A percentile compares a stretch with the other conserved stretches of the same genome.
phyloP scores from a whole-genome alignment of 2,113 vertebrate genomes.

The Oryzias celebensis region DNA sequence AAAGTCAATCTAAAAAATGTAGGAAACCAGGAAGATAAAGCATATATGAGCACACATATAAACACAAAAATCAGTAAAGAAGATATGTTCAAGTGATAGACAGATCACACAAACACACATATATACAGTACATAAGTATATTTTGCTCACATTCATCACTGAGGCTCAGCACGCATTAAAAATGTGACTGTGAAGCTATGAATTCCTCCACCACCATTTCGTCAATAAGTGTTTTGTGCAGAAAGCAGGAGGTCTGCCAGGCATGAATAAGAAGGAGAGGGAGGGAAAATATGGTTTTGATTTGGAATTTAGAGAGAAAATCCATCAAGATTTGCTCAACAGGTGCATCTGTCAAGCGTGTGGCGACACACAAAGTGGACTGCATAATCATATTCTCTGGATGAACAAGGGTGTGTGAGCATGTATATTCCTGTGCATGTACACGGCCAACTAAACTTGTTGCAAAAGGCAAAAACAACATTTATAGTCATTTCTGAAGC shows the following conservation, averaged over 20 bases:
- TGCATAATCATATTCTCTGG: constrained; percentile 67
- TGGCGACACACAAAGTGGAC: constrained; percentile 62
- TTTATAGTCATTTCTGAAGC: constrained; percentile 72
- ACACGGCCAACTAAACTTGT: background rate
- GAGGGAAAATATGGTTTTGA: constrained; percentile 58
- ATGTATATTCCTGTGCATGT: constrained; percentile 14
- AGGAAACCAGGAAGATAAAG: constrained; percentile 6
- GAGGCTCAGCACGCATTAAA: constrained; percentile 27
- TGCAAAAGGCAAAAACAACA: constrained; percentile 43
- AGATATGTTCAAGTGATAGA: too few relatives aligned
- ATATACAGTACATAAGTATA: background rate
- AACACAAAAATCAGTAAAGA: too few relatives aligned
- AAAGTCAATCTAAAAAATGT: constrained; percentile 12
- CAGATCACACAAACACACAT: too few relatives aligned
- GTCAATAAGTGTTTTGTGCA: constrained; percentile 56
- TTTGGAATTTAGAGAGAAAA: constrained; percentile 68
- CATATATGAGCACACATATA: background rate
- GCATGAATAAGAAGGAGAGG: constrained; percentile 33
- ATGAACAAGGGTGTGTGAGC: constrained; percentile 39
- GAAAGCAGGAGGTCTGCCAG: constrained; percentile 37
- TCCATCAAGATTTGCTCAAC: constrained; percentile 77
- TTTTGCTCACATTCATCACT: constrained; percentile 51
- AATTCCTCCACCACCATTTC: constrained; percentile 52
- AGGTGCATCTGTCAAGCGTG: constrained; percentile 75
- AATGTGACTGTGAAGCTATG: constrained; percentile 47